Conservation (phyloP, 2,113 vertebrate species). For the Marcusenius ussheri region DNA sequence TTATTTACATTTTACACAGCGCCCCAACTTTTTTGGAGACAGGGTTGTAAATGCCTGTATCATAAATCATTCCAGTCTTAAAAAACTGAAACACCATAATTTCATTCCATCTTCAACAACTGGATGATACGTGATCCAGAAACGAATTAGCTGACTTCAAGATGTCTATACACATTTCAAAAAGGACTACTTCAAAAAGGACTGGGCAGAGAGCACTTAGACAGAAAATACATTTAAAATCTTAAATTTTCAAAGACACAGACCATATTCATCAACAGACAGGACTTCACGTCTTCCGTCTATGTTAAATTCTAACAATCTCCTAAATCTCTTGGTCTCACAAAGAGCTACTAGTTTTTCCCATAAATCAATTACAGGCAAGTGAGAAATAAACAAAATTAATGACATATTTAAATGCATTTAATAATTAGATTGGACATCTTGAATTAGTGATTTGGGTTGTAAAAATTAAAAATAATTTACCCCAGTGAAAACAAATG, state of each 20-base stretch:
- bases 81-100: not conserved
- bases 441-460: not conserved
- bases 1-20: too few species aligned
- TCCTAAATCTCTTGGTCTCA: not conserved
- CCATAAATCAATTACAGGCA: not conserved
- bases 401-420: not conserved
- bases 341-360: not conserved
- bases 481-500: not conserved
- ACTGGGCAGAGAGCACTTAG: not conserved
- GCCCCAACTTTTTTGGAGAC: too few species aligned
- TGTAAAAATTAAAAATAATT: not conserved
- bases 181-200: not conserved
- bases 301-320: not conserved
- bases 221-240: not conserved
- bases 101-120: not conserved
- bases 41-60: not conserved
- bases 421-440: not conserved
- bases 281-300: not conserved
- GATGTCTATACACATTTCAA: not conserved
- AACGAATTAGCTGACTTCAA: not conserved
- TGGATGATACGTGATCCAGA: not conserved
- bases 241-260: not conserved
- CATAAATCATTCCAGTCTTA: not conserved
- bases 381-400: not conserved
- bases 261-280: not conserved